Evolutionary conservation across 2,113 vertebrate species (phyloP).

Genomic region (Hyperopisus bebe): DNA sequence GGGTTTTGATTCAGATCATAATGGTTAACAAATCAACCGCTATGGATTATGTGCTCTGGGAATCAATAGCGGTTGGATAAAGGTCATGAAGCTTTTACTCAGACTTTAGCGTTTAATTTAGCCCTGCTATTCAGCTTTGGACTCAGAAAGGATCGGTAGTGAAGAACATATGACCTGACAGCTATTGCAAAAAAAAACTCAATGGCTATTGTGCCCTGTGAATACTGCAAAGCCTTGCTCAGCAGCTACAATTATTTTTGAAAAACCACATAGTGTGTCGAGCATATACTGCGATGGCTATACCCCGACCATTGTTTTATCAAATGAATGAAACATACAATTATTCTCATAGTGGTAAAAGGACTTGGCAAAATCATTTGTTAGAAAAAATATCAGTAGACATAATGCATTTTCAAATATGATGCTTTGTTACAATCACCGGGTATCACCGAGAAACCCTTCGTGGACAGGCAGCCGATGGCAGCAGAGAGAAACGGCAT

Average conservation of each 20-base stretch:
- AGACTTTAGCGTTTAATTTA: slow-evolving; percentile 5
- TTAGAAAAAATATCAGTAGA: neutral
- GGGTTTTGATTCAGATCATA: slow-evolving; percentile 9
- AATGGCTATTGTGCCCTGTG: neutral
- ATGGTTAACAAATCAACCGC: slow-evolving; percentile 6
- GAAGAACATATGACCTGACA: neutral
- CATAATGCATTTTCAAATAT: neutral
- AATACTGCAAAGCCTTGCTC: neutral
- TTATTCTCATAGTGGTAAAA: neutral
- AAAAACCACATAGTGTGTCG: neutral
- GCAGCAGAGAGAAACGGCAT: neutral
- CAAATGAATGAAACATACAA: neutral
- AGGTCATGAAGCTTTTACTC: slow-evolving; percentile 4
- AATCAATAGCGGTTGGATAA: slow-evolving; percentile 3
- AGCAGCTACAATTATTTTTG: neutral
- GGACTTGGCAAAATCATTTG: neutral
- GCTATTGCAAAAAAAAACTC: neutral
- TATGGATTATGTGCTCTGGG: slow-evolving; percentile 7
- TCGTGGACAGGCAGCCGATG: neutral
- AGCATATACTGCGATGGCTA: neutral
- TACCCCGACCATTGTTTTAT: neutral
- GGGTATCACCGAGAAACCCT: neutral
- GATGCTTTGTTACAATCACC: neutral
- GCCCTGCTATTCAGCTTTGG: neutral
- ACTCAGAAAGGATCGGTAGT: neutral